Evolutionary conservation across 2,888 invertebrate species (phyloP).

Genomic region (Lissocephala sabroskyi): DNA sequence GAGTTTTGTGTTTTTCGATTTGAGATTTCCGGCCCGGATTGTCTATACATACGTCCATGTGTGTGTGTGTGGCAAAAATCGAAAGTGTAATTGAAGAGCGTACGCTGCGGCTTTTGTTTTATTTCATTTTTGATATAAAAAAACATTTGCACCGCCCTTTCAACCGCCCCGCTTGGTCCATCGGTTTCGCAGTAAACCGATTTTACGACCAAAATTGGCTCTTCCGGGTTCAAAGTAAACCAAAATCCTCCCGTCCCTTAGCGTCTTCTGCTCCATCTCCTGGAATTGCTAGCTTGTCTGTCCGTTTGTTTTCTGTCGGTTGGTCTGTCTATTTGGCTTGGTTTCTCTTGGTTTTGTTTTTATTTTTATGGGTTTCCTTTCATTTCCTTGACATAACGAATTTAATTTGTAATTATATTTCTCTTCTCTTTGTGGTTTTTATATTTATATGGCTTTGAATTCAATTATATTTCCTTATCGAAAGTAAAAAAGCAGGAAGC

Average conservation of each 20-base stretch:
- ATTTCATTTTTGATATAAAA: slow-evolving; percentile 64
- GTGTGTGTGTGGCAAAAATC: slow-evolving; percentile 34
- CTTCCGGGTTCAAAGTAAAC: no score
- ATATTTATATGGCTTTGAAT: slow-evolving; percentile 23
- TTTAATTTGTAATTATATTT: slow-evolving; percentile 60
- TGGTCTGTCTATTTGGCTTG: not conserved
- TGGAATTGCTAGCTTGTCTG: slow-evolving; percentile 4
- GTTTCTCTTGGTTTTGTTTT: slow-evolving; percentile 8
- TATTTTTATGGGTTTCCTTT: slow-evolving; percentile 10
- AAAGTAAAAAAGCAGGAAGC: no score
- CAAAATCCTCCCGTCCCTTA: not conserved
- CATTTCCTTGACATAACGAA: slow-evolving; percentile 41
- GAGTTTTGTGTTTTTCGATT: slow-evolving; percentile 57
- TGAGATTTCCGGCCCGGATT: slow-evolving; percentile 52
- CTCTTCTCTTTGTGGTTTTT: not conserved
- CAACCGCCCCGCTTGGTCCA: not conserved
- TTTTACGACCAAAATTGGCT: not conserved
- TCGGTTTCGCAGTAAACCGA: no score
- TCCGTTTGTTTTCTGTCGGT: slow-evolving; percentile 35
- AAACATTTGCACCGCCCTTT: slow-evolving; percentile 18
- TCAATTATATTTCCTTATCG: slow-evolving; percentile 49
- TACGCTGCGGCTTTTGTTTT: slow-evolving; percentile 53
- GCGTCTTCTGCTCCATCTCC: not conserved
- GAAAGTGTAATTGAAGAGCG: slow-evolving; percentile 65
- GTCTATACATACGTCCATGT: slow-evolving; percentile 6